Conservation (phyloP, 2,113 vertebrate genomes). For the Leucoraja erinaceus region DNA sequence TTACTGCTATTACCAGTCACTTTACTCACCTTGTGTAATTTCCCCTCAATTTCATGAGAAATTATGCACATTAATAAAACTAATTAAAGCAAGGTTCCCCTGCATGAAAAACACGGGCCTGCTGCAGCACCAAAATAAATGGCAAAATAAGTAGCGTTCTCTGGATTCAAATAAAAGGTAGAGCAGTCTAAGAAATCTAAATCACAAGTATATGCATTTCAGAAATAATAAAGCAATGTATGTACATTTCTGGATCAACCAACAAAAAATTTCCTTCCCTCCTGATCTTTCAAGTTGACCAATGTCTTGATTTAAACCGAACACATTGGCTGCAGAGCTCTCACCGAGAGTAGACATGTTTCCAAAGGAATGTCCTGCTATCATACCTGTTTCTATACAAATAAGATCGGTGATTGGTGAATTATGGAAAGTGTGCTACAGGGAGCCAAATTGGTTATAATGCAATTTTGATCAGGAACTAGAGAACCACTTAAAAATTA, state of each 20-base stretch:
- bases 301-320: not conserved
- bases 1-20: conserved; percentile 33
- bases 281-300: not conserved
- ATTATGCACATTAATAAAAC: conserved; percentile 31
- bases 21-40: conserved; percentile 34
- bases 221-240: not conserved
- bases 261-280: not conserved
- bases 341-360: not conserved
- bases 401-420: too few species aligned
- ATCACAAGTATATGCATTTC: not conserved
- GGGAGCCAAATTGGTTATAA: too few species aligned
- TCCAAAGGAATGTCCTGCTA: not conserved
- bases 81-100: conserved; percentile 26
- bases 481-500: too few species aligned
- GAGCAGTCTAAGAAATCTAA: not conserved
- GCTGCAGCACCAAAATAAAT: not conserved
- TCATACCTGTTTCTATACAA: not conserved
- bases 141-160: not conserved
- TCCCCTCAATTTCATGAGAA: conserved; percentile 26
- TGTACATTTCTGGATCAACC: not conserved
- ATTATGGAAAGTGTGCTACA: too few species aligned
- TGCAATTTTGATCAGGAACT: too few species aligned
- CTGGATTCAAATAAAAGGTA: not conserved
- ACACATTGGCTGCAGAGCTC: not conserved
- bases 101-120: not conserved